Evolutionary conservation across 2,113 vertebrate genomes (phyloP).

Genomic region (Gavia stellata): DNA sequence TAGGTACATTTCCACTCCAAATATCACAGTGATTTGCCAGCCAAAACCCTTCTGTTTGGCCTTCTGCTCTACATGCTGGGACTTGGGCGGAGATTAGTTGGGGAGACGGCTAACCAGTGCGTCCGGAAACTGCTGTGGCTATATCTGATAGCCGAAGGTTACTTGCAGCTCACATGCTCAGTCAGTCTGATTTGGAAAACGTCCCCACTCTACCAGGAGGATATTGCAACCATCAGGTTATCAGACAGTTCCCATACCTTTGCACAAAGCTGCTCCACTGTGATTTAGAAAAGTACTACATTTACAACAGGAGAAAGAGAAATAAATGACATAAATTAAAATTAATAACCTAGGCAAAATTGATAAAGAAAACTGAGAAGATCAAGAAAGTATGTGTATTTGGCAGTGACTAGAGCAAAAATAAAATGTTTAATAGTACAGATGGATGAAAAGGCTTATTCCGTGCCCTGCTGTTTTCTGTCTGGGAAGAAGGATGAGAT

Average conservation of each 20-base stretch:
- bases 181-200: not conserved
- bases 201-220: not conserved
- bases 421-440: not conserved
- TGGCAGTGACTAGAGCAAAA: not conserved
- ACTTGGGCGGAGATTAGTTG: not conserved
- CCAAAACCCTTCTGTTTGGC: not conserved
- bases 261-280: not conserved
- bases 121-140: not conserved
- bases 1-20: not conserved
- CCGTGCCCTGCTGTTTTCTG: not conserved
- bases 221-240: not conserved
- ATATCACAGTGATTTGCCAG: not conserved
- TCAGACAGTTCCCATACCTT: not conserved
- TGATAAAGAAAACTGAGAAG: not conserved
- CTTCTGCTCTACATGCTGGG: not conserved
- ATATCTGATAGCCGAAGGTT: not conserved
- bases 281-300: not conserved
- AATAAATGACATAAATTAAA: not conserved
- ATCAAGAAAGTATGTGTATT: not conserved
- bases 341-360: not conserved
- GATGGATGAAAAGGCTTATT: not conserved
- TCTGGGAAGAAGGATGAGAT: not conserved
- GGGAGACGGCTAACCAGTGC: rapidly evolving
- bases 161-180: rapidly evolving
- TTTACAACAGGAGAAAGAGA: not conserved